phyloP scores from a whole-genome alignment of 2,797 vertebrate species.

The Leucoraja ocellata region DNA sequence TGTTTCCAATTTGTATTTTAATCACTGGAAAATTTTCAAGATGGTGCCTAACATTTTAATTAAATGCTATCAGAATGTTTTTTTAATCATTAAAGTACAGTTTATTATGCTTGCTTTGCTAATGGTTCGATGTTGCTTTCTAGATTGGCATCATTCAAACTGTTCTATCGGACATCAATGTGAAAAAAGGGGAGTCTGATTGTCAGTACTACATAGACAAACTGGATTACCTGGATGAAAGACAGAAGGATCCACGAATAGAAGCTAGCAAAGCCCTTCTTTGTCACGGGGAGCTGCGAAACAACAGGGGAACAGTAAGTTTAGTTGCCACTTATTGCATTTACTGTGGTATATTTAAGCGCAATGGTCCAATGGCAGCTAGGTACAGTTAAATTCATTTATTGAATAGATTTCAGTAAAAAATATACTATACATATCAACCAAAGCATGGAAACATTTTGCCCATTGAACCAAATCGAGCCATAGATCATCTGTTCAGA shows the following conservation, averaged over 20 bases:
- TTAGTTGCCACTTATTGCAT: neutral
- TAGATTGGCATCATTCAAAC: conserved; percentile 85
- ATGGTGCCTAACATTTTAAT: neutral
- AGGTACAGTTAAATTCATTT: too few relatives aligned
- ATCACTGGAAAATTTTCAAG: neutral
- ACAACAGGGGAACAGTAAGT: conserved; percentile 86
- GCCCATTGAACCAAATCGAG: too few relatives aligned
- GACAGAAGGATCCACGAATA: conserved; percentile 76
- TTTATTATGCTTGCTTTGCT: neutral
- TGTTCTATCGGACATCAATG: conserved; percentile 86
- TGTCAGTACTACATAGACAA: conserved; percentile 93
- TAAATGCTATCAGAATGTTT: neutral
- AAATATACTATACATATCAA: too few relatives aligned
- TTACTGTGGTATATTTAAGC: neutral
- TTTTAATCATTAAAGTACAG: neutral
- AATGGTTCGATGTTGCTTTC: conserved; percentile 36
- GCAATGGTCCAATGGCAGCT: too few relatives aligned
- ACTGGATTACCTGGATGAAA: conserved; percentile 87
- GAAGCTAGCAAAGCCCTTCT: conserved; percentile 81
- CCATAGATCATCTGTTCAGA: too few relatives aligned
- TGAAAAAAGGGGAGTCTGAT: conserved; percentile 92
- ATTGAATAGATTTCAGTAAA: too few relatives aligned
- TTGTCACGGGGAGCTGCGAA: conserved; percentile 90
- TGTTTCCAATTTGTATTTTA: neutral
- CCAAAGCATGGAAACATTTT: too few relatives aligned